Evolutionary conservation across 2,888 invertebrate genomes (phyloP), one percentile per base, ranked within the genome.

Genomic region (Polydrusus pterygomalis): DNA sequence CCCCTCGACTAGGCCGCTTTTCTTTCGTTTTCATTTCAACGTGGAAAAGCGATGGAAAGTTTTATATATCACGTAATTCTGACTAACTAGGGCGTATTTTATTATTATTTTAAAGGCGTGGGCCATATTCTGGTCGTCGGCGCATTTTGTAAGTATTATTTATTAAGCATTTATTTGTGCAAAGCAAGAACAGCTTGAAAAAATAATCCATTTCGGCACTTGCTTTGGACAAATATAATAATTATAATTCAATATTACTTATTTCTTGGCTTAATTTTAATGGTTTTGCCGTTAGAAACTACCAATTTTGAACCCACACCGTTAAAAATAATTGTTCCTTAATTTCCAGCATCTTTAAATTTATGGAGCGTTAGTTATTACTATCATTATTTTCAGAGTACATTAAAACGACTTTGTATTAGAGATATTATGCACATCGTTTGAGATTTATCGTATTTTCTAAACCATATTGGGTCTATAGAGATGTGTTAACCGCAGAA

Each of bases 1-100:
- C 65, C 75, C 65, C 68, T 49, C 15, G 30, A n/a, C 34, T 34
- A 34, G 68, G 74, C 43, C 62, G 63, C 67, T 51, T 69, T 68
- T 68, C 74, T 74, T 67, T 58, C 73, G 15, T 74, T 74, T 74
- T 68, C 68, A 49, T 68, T 73, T 73, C 38, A 15, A 73, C 58
- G 43, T 47, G 45, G 30, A 38, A 56, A 72, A 38, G 38, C 64
- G 43, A 10, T 38, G 68, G 74, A 43, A 74, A 74, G 62, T 74
- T 74, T 74, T 74, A 68, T n/a, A n/a, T n/a, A n/a, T 74, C 62
- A 68, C 38, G 15, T 15, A 30, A 25, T 54, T 30, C 25, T 54
- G 25, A 25, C 54, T 25, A 25, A 47, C 7, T 17, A 3, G 1
- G n/a, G 1, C 5, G 17, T 47, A 8, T 47, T 47, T 17, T 47